Evolutionary conservation across 2,113 vertebrate species (phyloP).

Genomic region (Chaetura pelagica): DNA sequence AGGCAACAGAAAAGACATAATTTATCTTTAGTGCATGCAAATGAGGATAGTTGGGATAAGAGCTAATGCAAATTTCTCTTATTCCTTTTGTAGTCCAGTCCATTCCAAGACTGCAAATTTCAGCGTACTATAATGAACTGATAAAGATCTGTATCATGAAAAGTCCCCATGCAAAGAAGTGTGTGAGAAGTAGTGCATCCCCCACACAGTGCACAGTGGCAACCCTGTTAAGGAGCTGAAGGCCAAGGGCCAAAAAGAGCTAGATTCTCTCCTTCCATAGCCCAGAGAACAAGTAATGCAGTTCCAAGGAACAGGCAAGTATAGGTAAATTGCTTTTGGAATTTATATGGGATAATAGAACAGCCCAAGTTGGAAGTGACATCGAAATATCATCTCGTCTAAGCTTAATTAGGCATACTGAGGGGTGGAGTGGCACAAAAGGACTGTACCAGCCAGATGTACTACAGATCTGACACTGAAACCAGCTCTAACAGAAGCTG

Average conservation of each 20-base stretch:
- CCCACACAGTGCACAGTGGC: accelerated
- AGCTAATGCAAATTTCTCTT: background rate
- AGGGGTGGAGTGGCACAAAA: background rate
- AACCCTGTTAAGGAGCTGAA: background rate
- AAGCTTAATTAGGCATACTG: background rate
- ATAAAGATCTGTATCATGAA: background rate
- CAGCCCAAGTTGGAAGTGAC: background rate
- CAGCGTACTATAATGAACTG: background rate
- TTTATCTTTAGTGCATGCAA: constrained; percentile 19
- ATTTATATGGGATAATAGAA: background rate
- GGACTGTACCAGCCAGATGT: background rate
- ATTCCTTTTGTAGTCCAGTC: background rate
- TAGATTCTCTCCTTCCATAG: background rate
- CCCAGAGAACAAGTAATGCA: background rate
- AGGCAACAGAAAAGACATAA: constrained; percentile 8
- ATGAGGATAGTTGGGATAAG: background rate
- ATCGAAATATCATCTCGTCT: background rate
- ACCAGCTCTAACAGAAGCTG: background rate
- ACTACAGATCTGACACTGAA: background rate
- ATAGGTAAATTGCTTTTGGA: background rate
- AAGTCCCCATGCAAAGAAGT: background rate
- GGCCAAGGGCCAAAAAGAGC: background rate
- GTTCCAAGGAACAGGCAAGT: background rate
- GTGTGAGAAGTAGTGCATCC: background rate
- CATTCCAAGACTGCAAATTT: background rate